Conservation (phyloP, 92 coral and sea anemone genomes). For the Pocillopora meandrina region DNA sequence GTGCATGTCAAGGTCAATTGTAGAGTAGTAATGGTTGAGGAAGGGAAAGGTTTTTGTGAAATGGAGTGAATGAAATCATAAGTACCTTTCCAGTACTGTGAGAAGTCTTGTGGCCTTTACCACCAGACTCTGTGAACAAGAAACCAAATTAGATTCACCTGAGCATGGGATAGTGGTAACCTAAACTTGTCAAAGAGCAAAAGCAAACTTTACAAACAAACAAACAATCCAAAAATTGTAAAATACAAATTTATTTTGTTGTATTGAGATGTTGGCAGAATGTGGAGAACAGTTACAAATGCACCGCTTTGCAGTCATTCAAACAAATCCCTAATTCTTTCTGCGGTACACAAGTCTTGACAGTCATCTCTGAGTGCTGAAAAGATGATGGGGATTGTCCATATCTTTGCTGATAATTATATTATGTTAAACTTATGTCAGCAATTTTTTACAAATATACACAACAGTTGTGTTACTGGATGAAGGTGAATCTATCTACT, state of each 20-base stretch:
- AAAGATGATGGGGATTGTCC: not conserved
- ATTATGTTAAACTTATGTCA: not conserved
- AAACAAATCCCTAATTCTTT: not conserved
- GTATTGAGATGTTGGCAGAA: constrained; percentile 13
- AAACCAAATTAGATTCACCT: constrained; percentile 80
- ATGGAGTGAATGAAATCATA: constrained; percentile 42
- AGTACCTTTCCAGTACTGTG: constrained; percentile 89
- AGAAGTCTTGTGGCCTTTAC: constrained; percentile 88
- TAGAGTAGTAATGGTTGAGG: not conserved
- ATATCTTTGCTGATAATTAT: not conserved
- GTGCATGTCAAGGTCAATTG: too few species aligned
- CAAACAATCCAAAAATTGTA: constrained; percentile 44
- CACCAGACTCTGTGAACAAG: constrained; percentile 96
- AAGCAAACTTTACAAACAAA: constrained; percentile 18
- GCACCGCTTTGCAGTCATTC: constrained; percentile 27
- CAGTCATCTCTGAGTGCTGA: not conserved
- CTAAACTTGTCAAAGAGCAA: constrained; percentile 32
- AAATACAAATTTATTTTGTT: constrained; percentile 52
- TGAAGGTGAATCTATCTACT: constrained; percentile 6
- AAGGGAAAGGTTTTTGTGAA: constrained; percentile 13
- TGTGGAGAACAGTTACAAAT: constrained; percentile 23
- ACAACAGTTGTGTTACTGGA: constrained; percentile 2
- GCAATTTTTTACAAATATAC: constrained; percentile 15
- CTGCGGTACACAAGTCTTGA: not conserved
- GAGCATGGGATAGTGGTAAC: constrained; percentile 38